These are phyloP conservation scores for Andrena minutula DNA, from an alignment of 2,888 invertebrate genomes.

Conservation along the genomic window DNA sequence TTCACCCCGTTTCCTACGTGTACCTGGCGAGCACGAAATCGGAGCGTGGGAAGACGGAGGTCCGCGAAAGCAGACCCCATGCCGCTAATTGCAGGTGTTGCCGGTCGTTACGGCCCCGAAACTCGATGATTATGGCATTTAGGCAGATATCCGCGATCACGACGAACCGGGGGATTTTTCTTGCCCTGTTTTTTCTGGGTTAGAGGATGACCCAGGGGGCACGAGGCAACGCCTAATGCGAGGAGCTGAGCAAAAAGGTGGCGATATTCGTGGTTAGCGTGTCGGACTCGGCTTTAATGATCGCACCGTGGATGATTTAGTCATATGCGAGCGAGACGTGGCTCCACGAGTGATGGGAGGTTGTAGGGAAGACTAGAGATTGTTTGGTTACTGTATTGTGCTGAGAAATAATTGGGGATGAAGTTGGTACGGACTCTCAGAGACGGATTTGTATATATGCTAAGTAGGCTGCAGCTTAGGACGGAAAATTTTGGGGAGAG, in stretches of 20 bases:
- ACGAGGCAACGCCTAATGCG: slow-evolving; percentile 58
- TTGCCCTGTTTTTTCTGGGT: slow-evolving; percentile 29
- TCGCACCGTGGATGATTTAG: slow-evolving; percentile 48
- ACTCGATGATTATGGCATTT: slow-evolving; percentile 79
- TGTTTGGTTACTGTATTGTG: no score
- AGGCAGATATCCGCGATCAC: slow-evolving; percentile 75
- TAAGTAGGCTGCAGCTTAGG: no score
- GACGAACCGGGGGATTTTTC: slow-evolving; percentile 54
- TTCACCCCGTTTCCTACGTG: slow-evolving; percentile 18
- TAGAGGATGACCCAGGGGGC: slow-evolving; percentile 34
- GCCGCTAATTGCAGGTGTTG: slow-evolving; percentile 80
- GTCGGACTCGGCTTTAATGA: slow-evolving; percentile 59
- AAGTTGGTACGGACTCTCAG: no score
- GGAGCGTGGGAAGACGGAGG: slow-evolving; percentile 70
- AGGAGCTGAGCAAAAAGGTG: slow-evolving; percentile 55
- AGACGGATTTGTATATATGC: no score
- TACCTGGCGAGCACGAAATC: slow-evolving; percentile 54
- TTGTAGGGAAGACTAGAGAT: no score
- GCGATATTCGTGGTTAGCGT: slow-evolving; percentile 37
- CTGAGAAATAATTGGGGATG: no score
- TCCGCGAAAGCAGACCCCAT: slow-evolving; percentile 55
- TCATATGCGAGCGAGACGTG: slow-evolving; percentile 10
- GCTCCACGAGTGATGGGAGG: no score
- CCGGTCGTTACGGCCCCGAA: slow-evolving; percentile 66
- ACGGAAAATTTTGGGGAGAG: no score